Percentiles rank a stretch among this genome's conserved stretches.
Evolutionary conservation across 1,140 invertebrate species (phyloP).

Genomic region (Listronotus oregonensis): DNA sequence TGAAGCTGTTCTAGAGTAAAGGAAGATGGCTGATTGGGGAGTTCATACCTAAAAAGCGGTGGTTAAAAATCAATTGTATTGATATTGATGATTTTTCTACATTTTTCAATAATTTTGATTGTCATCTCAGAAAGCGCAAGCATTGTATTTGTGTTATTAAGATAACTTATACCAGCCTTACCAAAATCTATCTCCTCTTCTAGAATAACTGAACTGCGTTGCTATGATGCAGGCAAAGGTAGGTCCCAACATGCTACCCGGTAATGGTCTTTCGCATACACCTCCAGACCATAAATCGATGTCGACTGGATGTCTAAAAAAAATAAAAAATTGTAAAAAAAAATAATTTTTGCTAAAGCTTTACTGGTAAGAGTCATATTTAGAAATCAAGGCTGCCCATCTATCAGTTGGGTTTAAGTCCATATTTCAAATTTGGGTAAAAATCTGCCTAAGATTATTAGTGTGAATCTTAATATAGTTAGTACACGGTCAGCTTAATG

Average conservation of each 20-base stretch:
- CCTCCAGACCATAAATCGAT: conserved; percentile 93
- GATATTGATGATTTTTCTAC: too few species aligned
- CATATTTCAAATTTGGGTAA: too few species aligned
- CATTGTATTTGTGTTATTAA: too few species aligned
- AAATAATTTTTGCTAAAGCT: too few species aligned
- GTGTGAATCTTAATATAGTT: too few species aligned
- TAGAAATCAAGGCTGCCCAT: too few species aligned
- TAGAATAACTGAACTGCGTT: conserved; percentile 91
- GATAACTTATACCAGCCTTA: conserved; percentile 42
- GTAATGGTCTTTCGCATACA: conserved; percentile 84
- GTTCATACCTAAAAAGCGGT: conserved; percentile 72
- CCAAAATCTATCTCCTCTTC: conserved; percentile 95
- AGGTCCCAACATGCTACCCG: conserved; percentile 89
- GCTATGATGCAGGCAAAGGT: conserved; percentile 96
- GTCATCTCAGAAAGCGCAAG: too few species aligned
- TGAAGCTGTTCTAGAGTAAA: conserved; percentile 89
- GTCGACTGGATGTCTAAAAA: conserved; percentile 76
- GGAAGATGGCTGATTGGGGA: conserved; percentile 88
- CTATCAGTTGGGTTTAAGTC: too few species aligned
- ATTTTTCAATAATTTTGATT: too few species aligned
- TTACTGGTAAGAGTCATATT: too few species aligned
- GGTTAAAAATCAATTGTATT: neutral
- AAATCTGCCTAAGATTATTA: too few species aligned
- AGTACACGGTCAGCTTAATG: too few species aligned
- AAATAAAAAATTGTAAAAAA: conserved; percentile 14